A percentile compares a stretch with the other conserved stretches of the same genome.
These are phyloP conservation scores for Pangasius krempfi DNA, from an alignment of 2,797 vertebrate genomes.

Conservation along the genomic window DNA sequence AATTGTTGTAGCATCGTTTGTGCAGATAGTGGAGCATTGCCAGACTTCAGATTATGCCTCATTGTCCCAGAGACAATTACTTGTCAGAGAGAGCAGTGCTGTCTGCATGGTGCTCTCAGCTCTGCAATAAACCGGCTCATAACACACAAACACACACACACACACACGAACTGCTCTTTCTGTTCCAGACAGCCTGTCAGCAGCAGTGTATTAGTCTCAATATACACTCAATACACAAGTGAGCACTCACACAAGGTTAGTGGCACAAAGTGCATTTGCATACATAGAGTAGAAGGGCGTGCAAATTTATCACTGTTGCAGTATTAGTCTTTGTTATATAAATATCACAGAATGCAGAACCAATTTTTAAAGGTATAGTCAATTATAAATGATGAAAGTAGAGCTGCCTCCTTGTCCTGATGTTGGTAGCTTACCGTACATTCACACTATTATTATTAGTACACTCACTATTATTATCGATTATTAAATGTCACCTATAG, in stretches of 20 bases:
- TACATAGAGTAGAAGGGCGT: not conserved
- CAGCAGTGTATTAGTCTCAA: not conserved
- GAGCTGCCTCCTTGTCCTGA: not conserved
- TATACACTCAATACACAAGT: slow-evolving; percentile 8
- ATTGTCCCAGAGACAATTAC: slow-evolving; percentile 56
- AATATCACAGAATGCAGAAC: not conserved
- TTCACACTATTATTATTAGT: not conserved
- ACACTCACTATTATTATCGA: too few relatives aligned
- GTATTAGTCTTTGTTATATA: not conserved
- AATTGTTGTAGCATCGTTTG: slow-evolving; percentile 54
- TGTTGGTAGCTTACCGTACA: not conserved
- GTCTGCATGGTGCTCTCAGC: slow-evolving; percentile 1
- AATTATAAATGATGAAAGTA: not conserved
- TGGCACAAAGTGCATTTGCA: not conserved
- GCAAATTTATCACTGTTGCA: not conserved
- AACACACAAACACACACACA: slow-evolving; percentile 15
- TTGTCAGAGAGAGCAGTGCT: slow-evolving; percentile 37
- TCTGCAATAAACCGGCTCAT: slow-evolving; percentile 41
- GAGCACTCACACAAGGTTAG: not conserved
- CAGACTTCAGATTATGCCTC: slow-evolving; percentile 49
- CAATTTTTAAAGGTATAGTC: not conserved
- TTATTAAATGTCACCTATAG: not conserved
- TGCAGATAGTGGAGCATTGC: slow-evolving; percentile 46
- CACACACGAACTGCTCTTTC: slow-evolving; percentile 8
- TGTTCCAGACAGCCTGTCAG: not conserved